These are phyloP conservation scores for Pentalonia nigronervosa DNA, from an alignment of 1,140 invertebrate species.

Conservation along the genomic window DNA sequence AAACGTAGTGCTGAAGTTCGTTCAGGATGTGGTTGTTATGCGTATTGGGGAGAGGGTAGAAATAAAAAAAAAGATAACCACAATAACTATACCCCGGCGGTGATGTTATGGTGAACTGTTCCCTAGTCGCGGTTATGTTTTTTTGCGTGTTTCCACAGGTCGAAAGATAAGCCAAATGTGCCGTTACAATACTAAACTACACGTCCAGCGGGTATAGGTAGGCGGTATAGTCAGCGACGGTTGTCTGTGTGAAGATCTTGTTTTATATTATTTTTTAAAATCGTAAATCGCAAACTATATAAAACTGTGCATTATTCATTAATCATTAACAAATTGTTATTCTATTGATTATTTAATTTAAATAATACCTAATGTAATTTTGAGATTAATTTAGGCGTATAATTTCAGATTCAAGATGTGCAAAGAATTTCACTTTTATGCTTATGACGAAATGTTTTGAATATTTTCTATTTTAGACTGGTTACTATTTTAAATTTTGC, in stretches of 20 bases:
- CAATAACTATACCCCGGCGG: background rate
- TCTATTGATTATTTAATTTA: too few species aligned
- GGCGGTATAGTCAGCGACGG: background rate
- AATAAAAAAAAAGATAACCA: background rate
- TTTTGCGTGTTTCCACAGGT: conserved; percentile 21
- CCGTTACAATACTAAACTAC: background rate
- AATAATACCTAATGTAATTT: too few species aligned
- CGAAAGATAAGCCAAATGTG: conserved; percentile 46
- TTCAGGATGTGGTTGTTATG: background rate
- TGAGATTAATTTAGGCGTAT: background rate
- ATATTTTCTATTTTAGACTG: background rate
- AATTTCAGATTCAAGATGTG: too few species aligned
- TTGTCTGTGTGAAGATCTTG: background rate
- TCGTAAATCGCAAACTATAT: background rate
- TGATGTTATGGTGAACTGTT: background rate
- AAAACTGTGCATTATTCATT: background rate
- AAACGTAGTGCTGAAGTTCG: conserved; percentile 37
- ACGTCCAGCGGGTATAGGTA: background rate
- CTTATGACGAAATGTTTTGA: background rate
- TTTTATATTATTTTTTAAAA: background rate
- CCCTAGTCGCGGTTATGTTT: background rate
- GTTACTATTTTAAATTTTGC: background rate
- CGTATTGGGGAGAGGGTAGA: background rate
- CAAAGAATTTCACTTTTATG: background rate
- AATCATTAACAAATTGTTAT: too few species aligned